Conservation (phyloP, 2,797 vertebrate species). For the Apogon talboti region DNA sequence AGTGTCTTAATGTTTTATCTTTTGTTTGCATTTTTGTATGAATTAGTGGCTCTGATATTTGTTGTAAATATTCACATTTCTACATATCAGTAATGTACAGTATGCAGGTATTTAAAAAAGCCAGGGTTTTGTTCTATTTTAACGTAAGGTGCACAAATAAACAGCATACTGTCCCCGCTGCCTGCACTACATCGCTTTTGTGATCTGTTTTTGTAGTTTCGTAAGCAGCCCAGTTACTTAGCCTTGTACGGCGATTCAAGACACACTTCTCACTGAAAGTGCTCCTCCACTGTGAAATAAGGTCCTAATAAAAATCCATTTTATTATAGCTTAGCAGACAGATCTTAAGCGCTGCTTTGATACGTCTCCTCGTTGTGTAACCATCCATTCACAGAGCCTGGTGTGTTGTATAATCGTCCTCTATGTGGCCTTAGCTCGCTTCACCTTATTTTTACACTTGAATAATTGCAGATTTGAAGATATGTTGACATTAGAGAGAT, state of each 20-base stretch:
- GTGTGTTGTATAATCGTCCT: conserved; percentile 41
- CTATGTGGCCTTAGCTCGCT: background rate
- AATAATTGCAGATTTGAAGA: conserved; percentile 21
- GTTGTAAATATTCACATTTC: background rate
- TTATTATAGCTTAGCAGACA: conserved; percentile 2
- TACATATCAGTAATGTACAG: background rate
- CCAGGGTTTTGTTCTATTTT: background rate
- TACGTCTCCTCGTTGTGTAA: background rate
- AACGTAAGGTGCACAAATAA: background rate
- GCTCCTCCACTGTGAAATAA: conserved; percentile 16
- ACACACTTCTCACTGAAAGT: background rate
- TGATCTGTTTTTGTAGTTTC: conserved; percentile 8
- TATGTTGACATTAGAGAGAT: conserved; percentile 33
- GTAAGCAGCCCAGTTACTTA: conserved; percentile 10
- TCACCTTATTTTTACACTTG: conserved; percentile 3
- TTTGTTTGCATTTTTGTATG: background rate
- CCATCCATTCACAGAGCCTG: conserved; percentile 16
- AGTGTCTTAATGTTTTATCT: conserved; percentile 4
- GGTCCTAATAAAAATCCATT: conserved; percentile 32
- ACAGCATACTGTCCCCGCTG: background rate
- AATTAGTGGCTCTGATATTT: background rate
- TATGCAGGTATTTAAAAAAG: background rate
- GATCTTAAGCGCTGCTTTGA: conserved; percentile 17
- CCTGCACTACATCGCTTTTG: background rate
- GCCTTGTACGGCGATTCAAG: conserved; percentile 26